Base-by-base conservation (phyloP, 1,140 invertebrate species). In the Meloidogyne exigua region DNA sequence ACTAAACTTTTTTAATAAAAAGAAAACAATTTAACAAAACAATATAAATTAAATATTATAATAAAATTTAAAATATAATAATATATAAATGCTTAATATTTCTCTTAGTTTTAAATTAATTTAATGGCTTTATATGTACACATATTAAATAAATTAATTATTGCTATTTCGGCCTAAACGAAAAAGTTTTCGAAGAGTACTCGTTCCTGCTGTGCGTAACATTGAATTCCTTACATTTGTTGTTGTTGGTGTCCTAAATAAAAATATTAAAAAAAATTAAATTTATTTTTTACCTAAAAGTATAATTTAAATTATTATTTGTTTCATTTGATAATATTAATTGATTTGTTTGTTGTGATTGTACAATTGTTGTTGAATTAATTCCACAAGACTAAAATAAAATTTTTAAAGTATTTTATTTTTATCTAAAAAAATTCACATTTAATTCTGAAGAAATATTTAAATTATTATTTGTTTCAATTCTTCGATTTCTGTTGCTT, bases 171-270 rank as follows among this genome's bases (percentile, higher is more conserved):
- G 66, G 18, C 72, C 72, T n/a, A 73, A 32, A 15, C 72, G 57
- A 11, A 73, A 73, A 25, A 73, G 42, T 23, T 65, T 42, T 13
- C 72, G n/a, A 13, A 73, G 44, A 64, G 72, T 73, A 21, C 65
- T 73, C 11, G 72, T 57, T 62, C 72, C 72, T 63, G 71, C 25
- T 68, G 26, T 69, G 12, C 23, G 57, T 15, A 26, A 32, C 1
- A 13, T 2, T 11, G 11, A 65, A 65, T 26, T 23, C 21, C 23
- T 36, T n/a, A 36, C 13, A 39, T 18, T 23, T 39, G 62, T 64
- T 63, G 57, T 36, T 63, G 36, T 15, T 39, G n/a, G 11, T n/a
- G 23, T 57, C 21, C 49, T 57, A 15, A n/a, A 49, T 18, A 49
- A n/a, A n/a, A 57, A 3, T 57, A 3, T n/a, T 15, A 57, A n/a